A percentile compares a stretch with the other conserved stretches of the same genome.
These are phyloP conservation scores for Bembecia ichneumoniformis DNA, from an alignment of 2,888 invertebrate genomes.

Conservation along the genomic window DNA sequence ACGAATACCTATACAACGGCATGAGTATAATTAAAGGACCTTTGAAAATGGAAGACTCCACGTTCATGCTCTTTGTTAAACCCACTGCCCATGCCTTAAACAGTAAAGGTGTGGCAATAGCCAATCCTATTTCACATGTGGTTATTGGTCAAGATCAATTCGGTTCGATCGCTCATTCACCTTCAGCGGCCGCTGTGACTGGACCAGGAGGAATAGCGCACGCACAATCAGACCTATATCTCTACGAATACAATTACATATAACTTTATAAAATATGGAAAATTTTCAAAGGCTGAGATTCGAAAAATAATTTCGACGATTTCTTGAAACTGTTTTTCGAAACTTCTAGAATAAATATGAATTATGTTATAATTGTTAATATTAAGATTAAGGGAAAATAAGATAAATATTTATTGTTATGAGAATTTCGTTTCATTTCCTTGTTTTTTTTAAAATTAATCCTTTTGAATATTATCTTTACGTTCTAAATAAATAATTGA, in stretches of 20 bases:
- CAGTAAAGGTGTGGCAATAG: conserved; percentile 78
- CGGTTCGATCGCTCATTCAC: conserved; percentile 77
- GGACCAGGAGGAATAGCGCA: conserved; percentile 84
- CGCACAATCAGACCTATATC: conserved; percentile 79
- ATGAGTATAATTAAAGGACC: conserved; percentile 31
- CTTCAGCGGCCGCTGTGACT: conserved; percentile 79
- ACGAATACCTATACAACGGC: conserved; percentile 44
- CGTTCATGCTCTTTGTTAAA: conserved; percentile 57
- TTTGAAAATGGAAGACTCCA: conserved; percentile 13
- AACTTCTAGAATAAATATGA: conserved; percentile 1
- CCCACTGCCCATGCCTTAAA: conserved; percentile 78
- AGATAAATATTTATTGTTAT: conserved; percentile 3
- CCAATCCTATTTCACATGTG: conserved; percentile 78
- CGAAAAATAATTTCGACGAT: conserved; percentile 50
- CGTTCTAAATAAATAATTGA: too few relatives aligned
- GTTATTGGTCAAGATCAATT: conserved; percentile 72
- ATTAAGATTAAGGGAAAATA: neutral
- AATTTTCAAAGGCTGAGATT: conserved; percentile 9
- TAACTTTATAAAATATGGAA: conserved; percentile 10
- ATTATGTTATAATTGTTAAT: neutral
- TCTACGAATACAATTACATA: conserved; percentile 49
- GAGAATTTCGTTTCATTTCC: conserved; percentile 3
- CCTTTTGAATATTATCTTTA: too few relatives aligned
- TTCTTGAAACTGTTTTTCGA: conserved; percentile 55
- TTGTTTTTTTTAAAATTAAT: too few relatives aligned